Evolutionary conservation across 2,113 vertebrate species (phyloP).

Genomic region (Kobus ellipsiprymnus): DNA sequence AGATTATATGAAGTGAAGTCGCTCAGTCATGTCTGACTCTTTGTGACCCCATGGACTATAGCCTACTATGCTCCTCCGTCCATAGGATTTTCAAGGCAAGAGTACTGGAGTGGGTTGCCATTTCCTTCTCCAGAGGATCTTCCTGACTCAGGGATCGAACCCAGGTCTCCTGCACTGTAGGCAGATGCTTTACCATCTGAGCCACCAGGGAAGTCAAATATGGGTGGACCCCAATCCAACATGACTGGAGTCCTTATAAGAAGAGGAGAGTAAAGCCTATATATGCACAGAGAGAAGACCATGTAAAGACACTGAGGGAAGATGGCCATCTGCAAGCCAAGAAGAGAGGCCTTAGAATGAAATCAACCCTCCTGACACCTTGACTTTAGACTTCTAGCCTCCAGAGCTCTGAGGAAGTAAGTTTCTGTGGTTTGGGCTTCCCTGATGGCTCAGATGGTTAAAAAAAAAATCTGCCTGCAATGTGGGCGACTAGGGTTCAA

Average conservation of each 20-base stretch:
- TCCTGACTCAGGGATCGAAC: too few relatives aligned
- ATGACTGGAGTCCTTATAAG: not conserved
- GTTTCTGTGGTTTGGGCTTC: not conserved
- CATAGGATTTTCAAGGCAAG: too few relatives aligned
- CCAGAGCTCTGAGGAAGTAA: not conserved
- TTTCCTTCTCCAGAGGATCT: too few relatives aligned
- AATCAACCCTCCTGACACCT: not conserved
- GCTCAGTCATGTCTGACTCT: too few relatives aligned
- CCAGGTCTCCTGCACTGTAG: too few relatives aligned
- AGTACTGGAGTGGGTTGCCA: too few relatives aligned
- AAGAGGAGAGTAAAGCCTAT: not conserved
- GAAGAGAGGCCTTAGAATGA: not conserved
- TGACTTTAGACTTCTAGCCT: not conserved
- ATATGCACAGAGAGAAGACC: not conserved
- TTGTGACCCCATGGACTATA: too few relatives aligned
- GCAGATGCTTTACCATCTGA: too few relatives aligned
- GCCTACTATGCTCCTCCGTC: too few relatives aligned
- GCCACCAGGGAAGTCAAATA: too few relatives aligned
- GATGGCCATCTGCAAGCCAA: not conserved
- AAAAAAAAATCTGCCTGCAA: not conserved
- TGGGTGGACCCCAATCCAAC: not conserved
- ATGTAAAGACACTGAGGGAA: not conserved
- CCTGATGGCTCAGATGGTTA: not conserved
- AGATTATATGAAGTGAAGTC: not conserved
- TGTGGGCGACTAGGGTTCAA: not conserved